Evolutionary conservation across 1,140 invertebrate species (phyloP).

Genomic region (Mycetomoellerius zeteki): DNA sequence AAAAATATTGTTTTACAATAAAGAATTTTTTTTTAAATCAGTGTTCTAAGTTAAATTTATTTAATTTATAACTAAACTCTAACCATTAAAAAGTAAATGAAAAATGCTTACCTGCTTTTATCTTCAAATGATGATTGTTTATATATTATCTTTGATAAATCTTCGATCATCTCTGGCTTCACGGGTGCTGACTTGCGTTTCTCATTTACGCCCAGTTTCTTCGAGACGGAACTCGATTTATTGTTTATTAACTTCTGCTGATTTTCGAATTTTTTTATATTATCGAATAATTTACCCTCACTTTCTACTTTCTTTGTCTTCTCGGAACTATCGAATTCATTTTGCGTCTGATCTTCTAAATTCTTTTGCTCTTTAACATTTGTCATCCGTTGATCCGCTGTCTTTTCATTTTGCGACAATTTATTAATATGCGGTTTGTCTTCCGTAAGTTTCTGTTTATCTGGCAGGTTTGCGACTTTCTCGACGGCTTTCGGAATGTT

Average conservation of each 20-base stretch:
- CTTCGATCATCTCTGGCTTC: constrained; percentile 79
- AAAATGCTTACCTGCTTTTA: constrained; percentile 73
- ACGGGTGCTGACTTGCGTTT: constrained; percentile 84
- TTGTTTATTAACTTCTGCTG: constrained; percentile 78
- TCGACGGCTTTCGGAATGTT: constrained; percentile 73
- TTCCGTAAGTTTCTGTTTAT: constrained; percentile 54
- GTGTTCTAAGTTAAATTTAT: constrained; percentile 4
- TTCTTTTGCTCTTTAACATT: constrained; percentile 59
- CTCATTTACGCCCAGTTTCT: constrained; percentile 78
- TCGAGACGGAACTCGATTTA: constrained; percentile 59
- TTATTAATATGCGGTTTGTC: constrained; percentile 60
- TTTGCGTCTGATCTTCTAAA: constrained; percentile 47
- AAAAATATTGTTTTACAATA: constrained; percentile 12
- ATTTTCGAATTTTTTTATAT: constrained; percentile 72
- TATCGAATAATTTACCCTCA: constrained; percentile 67
- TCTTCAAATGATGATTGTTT: constrained; percentile 83
- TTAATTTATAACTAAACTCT: constrained; percentile 6
- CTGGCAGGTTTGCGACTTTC: constrained; percentile 72
- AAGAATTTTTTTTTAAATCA: constrained; percentile 21
- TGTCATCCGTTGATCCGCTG: constrained; percentile 35
- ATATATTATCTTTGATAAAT: constrained; percentile 78
- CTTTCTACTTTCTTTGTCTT: constrained; percentile 52
- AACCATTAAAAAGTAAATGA: constrained; percentile 15
- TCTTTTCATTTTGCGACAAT: constrained; percentile 36
- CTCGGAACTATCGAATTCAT: constrained; percentile 48